Evolutionary conservation across 1,140 invertebrate genomes (phyloP).

Genomic region (Macrobrachium nipponense): DNA sequence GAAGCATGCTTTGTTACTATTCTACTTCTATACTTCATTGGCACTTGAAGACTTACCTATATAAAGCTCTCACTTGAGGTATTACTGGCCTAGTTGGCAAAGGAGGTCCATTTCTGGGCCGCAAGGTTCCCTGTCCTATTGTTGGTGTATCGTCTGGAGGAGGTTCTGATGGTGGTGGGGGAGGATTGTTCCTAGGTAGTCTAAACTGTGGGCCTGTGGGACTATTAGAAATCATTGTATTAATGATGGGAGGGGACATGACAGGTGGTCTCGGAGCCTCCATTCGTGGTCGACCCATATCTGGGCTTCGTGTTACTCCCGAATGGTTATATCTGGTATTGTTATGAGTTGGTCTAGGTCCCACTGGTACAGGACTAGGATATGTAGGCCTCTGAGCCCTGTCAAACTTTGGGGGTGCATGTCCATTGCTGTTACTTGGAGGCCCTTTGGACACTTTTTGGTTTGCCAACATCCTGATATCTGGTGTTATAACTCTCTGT

Average conservation of each 20-base stretch:
- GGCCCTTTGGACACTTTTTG: no score
- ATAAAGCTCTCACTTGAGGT: conserved; percentile 75
- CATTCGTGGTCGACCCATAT: background rate
- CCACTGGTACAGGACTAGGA: background rate
- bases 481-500: conserved; percentile 33
- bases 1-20: background rate
- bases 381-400: background rate
- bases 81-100: conserved; percentile 68
- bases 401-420: background rate
- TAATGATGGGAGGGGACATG: background rate
- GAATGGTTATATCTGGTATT: background rate
- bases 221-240: background rate
- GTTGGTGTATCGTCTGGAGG: conserved; percentile 67
- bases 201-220: background rate
- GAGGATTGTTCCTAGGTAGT: conserved; percentile 11
- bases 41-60: conserved; percentile 65
- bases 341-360: background rate
- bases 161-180: conserved; percentile 72
- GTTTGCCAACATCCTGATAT: conserved; percentile 17
- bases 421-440: background rate
- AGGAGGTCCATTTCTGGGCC: conserved; percentile 41
- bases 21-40: background rate
- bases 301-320: conserved; percentile 2
- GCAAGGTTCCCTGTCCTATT: conserved; percentile 36
- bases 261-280: background rate